Evolutionary conservation across 2,797 vertebrate species (phyloP).

Genomic region (Graptemys geographica): DNA sequence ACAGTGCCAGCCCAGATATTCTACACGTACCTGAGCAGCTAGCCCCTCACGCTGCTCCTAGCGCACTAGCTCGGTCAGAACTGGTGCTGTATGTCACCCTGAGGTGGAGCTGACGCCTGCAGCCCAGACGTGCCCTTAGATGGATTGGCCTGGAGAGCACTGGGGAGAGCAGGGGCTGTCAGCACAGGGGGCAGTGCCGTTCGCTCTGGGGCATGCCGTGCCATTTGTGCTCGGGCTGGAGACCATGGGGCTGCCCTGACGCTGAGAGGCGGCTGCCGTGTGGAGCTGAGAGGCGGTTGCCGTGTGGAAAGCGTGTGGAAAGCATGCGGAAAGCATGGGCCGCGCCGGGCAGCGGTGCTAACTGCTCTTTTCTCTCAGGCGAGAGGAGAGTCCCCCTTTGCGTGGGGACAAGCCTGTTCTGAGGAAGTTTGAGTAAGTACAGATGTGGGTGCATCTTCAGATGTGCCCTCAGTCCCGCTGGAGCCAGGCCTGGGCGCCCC

Average conservation of each 20-base stretch:
- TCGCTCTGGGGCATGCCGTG: not conserved
- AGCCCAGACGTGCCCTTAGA: too few species aligned
- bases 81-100: not conserved
- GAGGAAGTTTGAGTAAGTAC: slow-evolving; percentile 94
- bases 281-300: not conserved
- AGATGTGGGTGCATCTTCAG: slow-evolving; percentile 63
- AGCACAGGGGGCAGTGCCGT: rapidly evolving
- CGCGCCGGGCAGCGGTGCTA: not conserved
- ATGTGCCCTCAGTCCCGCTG: not conserved
- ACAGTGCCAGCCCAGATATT: too few species aligned
- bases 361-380: slow-evolving; percentile 84
- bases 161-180: not conserved
- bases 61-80: not conserved
- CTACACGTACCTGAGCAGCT: too few species aligned
- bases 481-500: rapidly evolving
- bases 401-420: slow-evolving; percentile 90
- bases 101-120: too few species aligned
- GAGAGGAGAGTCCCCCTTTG: slow-evolving; percentile 82
- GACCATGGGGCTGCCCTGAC: too few species aligned
- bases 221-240: not conserved
- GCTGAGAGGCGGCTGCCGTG: not conserved
- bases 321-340: rapidly evolving
- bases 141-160: rapidly evolving
- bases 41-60: not conserved
- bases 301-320: not conserved